A percentile compares a stretch with the other conserved stretches of the same genome.
Conservation (phyloP, 2,888 invertebrate genomes). For the Polietes domitor region DNA sequence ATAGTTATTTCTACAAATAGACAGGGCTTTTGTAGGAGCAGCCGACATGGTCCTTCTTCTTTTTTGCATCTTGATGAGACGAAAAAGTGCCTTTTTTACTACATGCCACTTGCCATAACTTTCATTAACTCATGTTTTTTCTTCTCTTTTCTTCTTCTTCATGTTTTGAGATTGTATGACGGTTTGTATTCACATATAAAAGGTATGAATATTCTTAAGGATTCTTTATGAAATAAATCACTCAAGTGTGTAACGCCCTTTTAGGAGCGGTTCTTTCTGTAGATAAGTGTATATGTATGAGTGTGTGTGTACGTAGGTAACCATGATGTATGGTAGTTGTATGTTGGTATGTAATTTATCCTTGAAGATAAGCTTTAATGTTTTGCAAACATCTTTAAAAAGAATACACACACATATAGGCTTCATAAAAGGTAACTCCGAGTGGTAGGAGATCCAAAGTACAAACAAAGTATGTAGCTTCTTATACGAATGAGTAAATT, state of each 20-base stretch:
- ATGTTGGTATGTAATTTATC: not conserved
- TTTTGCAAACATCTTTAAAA: slow-evolving; percentile 21
- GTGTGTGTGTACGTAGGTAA: not conserved
- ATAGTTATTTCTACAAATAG: not conserved
- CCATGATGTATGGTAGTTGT: too few relatives aligned
- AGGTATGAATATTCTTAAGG: slow-evolving; percentile 30
- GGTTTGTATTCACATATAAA: not conserved
- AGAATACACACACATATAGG: not conserved
- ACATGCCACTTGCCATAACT: slow-evolving; percentile 59
- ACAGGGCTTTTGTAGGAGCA: slow-evolving; percentile 4
- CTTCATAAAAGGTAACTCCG: too few relatives aligned
- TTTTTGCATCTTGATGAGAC: slow-evolving; percentile 5
- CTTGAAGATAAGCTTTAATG: slow-evolving; percentile 32
- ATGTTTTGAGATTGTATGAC: not conserved
- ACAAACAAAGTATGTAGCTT: not conserved
- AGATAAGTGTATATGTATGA: not conserved
- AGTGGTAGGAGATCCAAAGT: too few relatives aligned
- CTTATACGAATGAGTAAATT: slow-evolving; percentile 2
- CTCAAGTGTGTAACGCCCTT: slow-evolving; percentile 36
- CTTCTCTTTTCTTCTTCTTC: too few relatives aligned
- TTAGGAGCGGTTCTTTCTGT: not conserved
- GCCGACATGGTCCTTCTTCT: not conserved
- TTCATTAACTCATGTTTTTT: slow-evolving; percentile 43
- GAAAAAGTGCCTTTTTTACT: slow-evolving; percentile 41
- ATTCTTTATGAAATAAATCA: slow-evolving; percentile 27